Conservation (phyloP, 2,113 vertebrate species). For the Hyla sarda region DNA sequence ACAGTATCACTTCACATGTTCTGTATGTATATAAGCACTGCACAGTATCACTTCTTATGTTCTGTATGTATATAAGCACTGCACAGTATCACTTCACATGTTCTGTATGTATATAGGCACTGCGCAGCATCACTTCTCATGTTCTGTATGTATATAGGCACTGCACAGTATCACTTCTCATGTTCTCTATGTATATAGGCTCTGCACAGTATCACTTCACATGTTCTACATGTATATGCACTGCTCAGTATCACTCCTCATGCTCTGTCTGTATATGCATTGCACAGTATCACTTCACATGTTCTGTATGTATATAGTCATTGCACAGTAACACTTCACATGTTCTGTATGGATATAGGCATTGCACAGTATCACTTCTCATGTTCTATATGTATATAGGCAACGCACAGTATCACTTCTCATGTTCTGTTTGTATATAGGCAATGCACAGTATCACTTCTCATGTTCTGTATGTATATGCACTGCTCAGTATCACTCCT, state of each 20-base stretch:
- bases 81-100: not conserved
- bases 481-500: not conserved
- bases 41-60: not conserved
- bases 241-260: not conserved
- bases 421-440: not conserved
- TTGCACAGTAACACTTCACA: not conserved
- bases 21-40: not conserved
- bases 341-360: not conserved
- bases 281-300: not conserved
- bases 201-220: not conserved
- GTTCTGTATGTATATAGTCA: not conserved
- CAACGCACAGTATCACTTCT: not conserved
- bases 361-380: not conserved
- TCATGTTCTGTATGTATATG: not conserved
- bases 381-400: not conserved
- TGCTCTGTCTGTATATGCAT: not conserved
- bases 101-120: not conserved
- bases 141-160: not conserved
- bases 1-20: not conserved
- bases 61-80: not conserved
- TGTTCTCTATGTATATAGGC: not conserved
- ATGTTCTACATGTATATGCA: not conserved
- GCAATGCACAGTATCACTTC: not conserved
- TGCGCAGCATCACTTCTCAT: not conserved
- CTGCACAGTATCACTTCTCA: not conserved